Evolutionary conservation across 2,797 vertebrate genomes (phyloP), one percentile per base, ranked within the genome.

Genomic region (Falco berigora): DNA sequence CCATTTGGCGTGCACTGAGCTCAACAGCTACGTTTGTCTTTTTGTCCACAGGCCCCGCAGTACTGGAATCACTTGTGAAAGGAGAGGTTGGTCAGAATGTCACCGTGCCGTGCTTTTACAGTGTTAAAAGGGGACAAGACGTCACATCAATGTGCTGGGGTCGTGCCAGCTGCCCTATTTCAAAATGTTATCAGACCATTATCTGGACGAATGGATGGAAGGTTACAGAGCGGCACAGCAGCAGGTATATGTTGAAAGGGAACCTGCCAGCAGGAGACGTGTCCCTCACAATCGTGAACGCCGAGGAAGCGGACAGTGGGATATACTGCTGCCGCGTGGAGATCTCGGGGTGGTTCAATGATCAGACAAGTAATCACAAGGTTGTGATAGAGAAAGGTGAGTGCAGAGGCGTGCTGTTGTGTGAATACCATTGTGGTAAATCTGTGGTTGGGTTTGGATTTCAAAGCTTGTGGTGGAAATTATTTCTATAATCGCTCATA

Each of bases 321-420:
- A 92, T 1, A 2, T 99, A 99, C 7, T 99, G 99, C 96, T 99
- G 99, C 88, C 98, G 98, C 1, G 97, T 99, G 94, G 92, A 98
- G 16, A 82, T 98, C 90, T 69, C 95, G 0, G 99, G 99, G 30
- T 94, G 0, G 94, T 98, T 98, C 96, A 99, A 99, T 13, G 99
- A 99, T 27, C 56, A 94, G 23, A 95, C 90, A 77, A 64, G 20
- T 8, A 76, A 98, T 28, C 1, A 93, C 34, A 30, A 91, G 16
- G 97, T 99, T 75, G 95, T 92, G 19, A 94, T 99, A 59, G 78
- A 38, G 25, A 90, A 97, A 97, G 98, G 99, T 99, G 88, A 96
- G 98, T 96, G 42, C 42, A 32, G 44, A 63, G 52, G 24, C 7
- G 21, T 8, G 11, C 14, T 83, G 56, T 14, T 40, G 24, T 52